Evolutionary conservation across 2,797 vertebrate genomes (phyloP).

Genomic region (Nannoperca australis): DNA sequence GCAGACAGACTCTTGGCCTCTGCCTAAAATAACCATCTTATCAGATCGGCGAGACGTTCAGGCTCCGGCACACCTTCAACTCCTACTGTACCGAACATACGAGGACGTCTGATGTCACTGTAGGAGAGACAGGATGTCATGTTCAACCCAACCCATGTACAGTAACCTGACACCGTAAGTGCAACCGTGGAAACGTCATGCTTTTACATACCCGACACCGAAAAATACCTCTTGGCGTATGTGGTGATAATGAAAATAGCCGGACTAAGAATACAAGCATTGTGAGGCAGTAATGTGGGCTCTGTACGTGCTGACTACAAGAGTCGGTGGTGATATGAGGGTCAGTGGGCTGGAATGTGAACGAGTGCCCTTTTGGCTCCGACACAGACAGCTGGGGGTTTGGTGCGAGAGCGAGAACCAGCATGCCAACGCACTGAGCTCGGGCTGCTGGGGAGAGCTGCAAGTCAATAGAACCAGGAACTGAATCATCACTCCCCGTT

Average conservation of each 20-base stretch:
- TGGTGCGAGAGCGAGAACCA: constrained; percentile 20
- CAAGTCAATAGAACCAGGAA: constrained; percentile 4
- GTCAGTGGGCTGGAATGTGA: constrained; percentile 79
- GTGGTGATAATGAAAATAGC: constrained; percentile 53
- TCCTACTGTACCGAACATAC: constrained; percentile 19
- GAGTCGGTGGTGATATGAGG: constrained; percentile 58
- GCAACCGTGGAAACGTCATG: background rate
- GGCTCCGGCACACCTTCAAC: constrained; percentile 42
- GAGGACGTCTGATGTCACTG: constrained; percentile 4
- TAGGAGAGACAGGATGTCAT: background rate
- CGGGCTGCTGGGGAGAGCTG: constrained; percentile 31
- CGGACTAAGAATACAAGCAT: constrained; percentile 63
- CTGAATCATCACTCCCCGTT: background rate
- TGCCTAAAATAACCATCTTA: constrained; percentile 76
- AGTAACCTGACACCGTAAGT: constrained; percentile 15
- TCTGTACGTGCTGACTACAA: constrained; percentile 51
- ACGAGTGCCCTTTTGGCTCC: constrained; percentile 71
- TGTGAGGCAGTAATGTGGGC: constrained; percentile 53
- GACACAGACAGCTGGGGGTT: constrained; percentile 70
- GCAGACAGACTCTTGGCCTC: constrained; percentile 15
- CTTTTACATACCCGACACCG: background rate
- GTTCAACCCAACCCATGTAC: constrained; percentile 2
- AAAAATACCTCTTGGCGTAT: constrained; percentile 27
- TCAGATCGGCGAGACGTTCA: constrained; percentile 60
- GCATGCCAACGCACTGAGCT: constrained; percentile 44